Evolutionary conservation across 2,113 vertebrate species (phyloP).

Genomic region (Psilopogon haemacephalus): DNA sequence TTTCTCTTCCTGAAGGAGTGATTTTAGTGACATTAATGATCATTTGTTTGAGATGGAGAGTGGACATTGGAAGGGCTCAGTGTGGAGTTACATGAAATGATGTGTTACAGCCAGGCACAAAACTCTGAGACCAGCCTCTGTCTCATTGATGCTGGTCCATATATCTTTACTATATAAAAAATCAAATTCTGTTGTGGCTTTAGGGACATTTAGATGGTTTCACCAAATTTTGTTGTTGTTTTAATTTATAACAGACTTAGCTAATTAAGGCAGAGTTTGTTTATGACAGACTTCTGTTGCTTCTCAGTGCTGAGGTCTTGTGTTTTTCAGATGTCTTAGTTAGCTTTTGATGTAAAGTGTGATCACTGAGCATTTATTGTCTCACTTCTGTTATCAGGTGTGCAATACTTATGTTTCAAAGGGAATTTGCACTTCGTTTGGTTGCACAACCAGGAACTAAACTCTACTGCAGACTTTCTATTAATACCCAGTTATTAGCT

Average conservation of each 20-base stretch:
- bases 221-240: background rate
- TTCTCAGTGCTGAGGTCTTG: background rate
- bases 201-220: background rate
- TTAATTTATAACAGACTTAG: background rate
- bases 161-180: background rate
- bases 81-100: accelerated
- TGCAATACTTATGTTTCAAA: conserved; percentile 98
- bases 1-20: background rate
- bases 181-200: background rate
- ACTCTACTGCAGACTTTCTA: conserved; percentile 93
- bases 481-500: conserved; percentile 94
- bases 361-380: background rate
- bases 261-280: background rate
- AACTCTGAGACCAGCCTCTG: background rate
- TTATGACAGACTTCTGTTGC: background rate
- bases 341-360: background rate
- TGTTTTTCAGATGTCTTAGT: background rate
- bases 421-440: conserved; percentile 95
- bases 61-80: background rate
- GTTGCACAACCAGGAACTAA: conserved; percentile 94
- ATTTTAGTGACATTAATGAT: accelerated
- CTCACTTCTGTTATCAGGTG: conserved; percentile 77
- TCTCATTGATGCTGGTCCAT: background rate
- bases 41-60: background rate
- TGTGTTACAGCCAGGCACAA: background rate